phyloP scores from a whole-genome alignment of 2,797 vertebrate species.

The Scleropages formosus region DNA sequence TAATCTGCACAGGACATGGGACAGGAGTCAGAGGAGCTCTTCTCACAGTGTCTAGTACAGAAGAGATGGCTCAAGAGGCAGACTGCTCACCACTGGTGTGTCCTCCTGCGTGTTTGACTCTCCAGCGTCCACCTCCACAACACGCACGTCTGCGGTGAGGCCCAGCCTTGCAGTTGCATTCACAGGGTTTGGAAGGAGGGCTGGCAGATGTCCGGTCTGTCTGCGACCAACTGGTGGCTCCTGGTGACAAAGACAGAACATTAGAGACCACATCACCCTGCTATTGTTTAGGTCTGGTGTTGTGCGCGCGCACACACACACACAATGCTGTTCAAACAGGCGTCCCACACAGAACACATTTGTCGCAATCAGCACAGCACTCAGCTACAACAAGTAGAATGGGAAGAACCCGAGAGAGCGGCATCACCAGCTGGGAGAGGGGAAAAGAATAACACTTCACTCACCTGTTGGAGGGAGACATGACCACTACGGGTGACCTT shows the following conservation, averaged over 20 bases:
- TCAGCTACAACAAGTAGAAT: background rate
- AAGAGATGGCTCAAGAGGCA: background rate
- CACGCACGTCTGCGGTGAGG: conserved; percentile 34
- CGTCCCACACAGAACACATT: background rate
- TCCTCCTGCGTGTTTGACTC: conserved; percentile 25
- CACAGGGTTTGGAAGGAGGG: background rate
- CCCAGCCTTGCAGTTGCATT: background rate
- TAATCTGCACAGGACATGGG: conserved; percentile 58
- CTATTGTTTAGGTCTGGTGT: no score
- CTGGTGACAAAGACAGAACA: background rate
- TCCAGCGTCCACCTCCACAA: conserved; percentile 33
- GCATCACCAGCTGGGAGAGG: no score
- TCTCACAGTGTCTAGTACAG: background rate
- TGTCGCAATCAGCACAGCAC: background rate
- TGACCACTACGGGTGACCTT: conserved; percentile 38
- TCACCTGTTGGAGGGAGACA: conserved; percentile 44
- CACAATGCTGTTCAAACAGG: background rate
- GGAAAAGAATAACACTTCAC: conserved; percentile 29
- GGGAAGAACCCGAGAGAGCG: background rate
- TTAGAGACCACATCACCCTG: background rate
- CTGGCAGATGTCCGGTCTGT: background rate
- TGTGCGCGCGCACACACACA: no score
- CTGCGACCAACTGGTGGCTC: conserved; percentile 7
- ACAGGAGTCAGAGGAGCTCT: background rate
- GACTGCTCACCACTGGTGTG: conserved; percentile 37